A percentile compares a stretch with the other conserved stretches of the same genome.
Conservation (phyloP, 2,888 invertebrate species). For the Dicroscelio sp. region DNA sequence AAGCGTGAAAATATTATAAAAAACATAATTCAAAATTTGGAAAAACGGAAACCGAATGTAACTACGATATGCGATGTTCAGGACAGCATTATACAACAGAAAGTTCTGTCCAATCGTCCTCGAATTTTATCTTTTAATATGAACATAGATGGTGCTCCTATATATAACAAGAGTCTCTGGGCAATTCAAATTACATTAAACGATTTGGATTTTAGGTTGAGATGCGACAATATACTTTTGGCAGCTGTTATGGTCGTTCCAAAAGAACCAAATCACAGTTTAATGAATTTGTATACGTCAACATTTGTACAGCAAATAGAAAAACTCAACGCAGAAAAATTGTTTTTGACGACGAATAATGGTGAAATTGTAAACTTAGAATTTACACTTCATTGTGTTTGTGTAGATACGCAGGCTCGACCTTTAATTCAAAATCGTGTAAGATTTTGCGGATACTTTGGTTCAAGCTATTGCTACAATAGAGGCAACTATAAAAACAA, state of each 20-base stretch:
- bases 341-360: not conserved
- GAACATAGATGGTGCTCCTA: slow-evolving; percentile 44
- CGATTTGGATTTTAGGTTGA: slow-evolving; percentile 9
- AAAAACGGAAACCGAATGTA: too few relatives aligned
- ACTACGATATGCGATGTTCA: too few relatives aligned
- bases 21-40: too few relatives aligned
- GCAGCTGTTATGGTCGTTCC: slow-evolving; percentile 60
- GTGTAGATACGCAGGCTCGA: not conserved
- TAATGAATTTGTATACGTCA: slow-evolving; percentile 55
- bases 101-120: not conserved
- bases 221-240: slow-evolving; percentile 57
- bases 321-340: not conserved
- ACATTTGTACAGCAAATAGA: slow-evolving; percentile 35
- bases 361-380: not conserved
- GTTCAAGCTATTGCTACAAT: not conserved
- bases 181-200: slow-evolving; percentile 33
- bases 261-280: slow-evolving; percentile 55
- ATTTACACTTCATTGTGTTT: not conserved
- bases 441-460: not conserved
- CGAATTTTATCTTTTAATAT: not conserved
- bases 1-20: too few relatives aligned
- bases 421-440: not conserved
- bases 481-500: not conserved
- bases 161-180: slow-evolving; percentile 43
- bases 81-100: not conserved